A percentile compares a stretch with the other conserved stretches of the same genome.
These are phyloP conservation scores for Gymnocypris eckloni DNA, from an alignment of 2,797 vertebrate genomes.

Conservation along the genomic window DNA sequence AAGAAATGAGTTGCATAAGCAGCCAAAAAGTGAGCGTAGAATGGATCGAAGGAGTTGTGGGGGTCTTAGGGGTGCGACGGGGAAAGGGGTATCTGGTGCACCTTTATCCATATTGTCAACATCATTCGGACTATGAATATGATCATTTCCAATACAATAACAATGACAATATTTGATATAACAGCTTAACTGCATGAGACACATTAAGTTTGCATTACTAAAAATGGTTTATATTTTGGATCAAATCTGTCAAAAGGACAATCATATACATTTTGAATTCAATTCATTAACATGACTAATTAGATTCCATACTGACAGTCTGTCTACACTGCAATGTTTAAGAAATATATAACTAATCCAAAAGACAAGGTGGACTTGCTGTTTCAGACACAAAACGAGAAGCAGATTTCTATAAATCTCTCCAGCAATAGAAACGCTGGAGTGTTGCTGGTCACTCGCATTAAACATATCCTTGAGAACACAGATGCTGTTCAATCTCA, in stretches of 20 bases:
- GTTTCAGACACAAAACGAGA: slow-evolving; percentile 20
- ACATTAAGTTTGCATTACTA: background rate
- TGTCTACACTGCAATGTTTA: slow-evolving; percentile 1
- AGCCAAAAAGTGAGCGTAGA: slow-evolving; percentile 21
- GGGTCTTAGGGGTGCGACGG: slow-evolving; percentile 25
- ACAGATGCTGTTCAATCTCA: slow-evolving; percentile 33
- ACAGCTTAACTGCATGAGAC: background rate
- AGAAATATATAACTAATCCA: slow-evolving; percentile 21
- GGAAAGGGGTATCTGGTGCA: slow-evolving; percentile 9
- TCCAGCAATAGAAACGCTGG: slow-evolving; percentile 31
- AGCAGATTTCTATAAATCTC: slow-evolving; percentile 39
- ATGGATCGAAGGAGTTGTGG: background rate
- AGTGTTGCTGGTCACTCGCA: background rate
- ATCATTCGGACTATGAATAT: background rate
- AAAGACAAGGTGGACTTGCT: background rate
- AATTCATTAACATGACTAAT: background rate
- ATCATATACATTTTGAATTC: background rate
- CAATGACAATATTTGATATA: background rate
- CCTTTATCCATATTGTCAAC: background rate
- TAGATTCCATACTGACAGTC: background rate
- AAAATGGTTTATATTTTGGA: background rate
- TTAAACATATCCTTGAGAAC: slow-evolving; percentile 23
- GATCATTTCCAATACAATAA: background rate
- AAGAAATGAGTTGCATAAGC: slow-evolving; percentile 59
- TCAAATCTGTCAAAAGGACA: background rate